Conservation (phyloP, 2,888 invertebrate species). For the Drosophila picticornis region DNA sequence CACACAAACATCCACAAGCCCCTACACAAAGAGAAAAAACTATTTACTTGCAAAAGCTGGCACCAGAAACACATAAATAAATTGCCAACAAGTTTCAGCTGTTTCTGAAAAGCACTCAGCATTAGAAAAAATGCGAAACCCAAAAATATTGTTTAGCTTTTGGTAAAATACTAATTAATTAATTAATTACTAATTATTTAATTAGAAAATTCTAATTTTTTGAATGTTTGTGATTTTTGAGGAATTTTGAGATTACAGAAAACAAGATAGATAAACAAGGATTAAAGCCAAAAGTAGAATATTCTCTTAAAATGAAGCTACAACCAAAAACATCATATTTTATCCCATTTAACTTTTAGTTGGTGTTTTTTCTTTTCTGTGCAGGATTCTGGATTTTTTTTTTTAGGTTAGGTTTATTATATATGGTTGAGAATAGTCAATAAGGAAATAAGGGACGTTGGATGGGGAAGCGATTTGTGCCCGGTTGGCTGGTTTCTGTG, state of each 20-base stretch:
- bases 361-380: not conserved
- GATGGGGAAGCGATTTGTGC: not conserved
- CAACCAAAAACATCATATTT: not conserved
- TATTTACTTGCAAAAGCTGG: not conserved
- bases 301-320: not conserved
- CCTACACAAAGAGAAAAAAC: conserved; percentile 16
- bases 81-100: not conserved
- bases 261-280: not conserved
- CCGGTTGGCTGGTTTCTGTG: not conserved
- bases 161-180: not conserved
- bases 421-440: conserved; percentile 34
- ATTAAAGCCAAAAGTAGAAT: no score
- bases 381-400: not conserved
- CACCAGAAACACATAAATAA: not conserved
- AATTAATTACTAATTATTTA: not conserved
- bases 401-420: conserved; percentile 7
- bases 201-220: not conserved
- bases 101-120: not conserved
- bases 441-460: conserved; percentile 23
- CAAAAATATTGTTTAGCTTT: not conserved
- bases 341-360: not conserved
- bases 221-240: not conserved
- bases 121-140: not conserved
- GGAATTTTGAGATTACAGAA: not conserved
- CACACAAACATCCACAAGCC: not conserved